These are phyloP conservation scores for Trinorchestia longiramus DNA, from an alignment of 1,140 invertebrate genomes.

Conservation along the genomic window DNA sequence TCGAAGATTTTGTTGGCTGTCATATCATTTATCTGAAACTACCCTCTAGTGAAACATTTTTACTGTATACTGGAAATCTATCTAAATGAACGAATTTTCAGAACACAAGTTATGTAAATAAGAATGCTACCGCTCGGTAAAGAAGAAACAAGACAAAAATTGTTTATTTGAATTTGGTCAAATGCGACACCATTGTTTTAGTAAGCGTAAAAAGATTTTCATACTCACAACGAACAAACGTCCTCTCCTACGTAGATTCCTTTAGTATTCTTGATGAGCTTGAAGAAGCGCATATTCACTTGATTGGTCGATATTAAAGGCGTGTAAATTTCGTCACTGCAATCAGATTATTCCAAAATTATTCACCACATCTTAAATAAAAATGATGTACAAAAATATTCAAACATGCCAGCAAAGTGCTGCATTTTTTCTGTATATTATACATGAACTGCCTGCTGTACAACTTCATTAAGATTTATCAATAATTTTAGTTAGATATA, in stretches of 20 bases:
- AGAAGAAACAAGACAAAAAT: background rate
- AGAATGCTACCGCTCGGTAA: background rate
- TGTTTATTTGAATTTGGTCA: background rate
- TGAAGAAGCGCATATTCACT: slow-evolving; percentile 59
- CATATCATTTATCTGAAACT: too few species aligned
- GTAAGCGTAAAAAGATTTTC: background rate
- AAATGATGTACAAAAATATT: background rate
- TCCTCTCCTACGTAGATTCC: slow-evolving; percentile 58
- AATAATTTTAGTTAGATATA: background rate
- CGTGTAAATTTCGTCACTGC: slow-evolving; percentile 59
- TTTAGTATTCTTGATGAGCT: slow-evolving; percentile 57
- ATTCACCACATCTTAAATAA: background rate
- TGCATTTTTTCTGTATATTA: too few species aligned
- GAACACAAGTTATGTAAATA: background rate
- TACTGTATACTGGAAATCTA: background rate
- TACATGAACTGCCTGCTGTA: background rate
- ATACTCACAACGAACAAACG: slow-evolving; percentile 58
- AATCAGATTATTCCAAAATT: background rate
- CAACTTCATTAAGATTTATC: background rate
- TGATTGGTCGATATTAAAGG: slow-evolving; percentile 60
- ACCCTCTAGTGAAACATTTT: background rate
- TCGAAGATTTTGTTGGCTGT: background rate
- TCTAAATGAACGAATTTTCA: background rate
- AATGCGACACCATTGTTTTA: background rate
- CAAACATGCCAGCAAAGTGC: too few species aligned